Percentiles rank a stretch among this genome's conserved stretches.
Evolutionary conservation across 30 jellyfish, hydroid and myxozoan species (phyloP).

Genomic region (Hydractinia symbiolongicarpus): DNA sequence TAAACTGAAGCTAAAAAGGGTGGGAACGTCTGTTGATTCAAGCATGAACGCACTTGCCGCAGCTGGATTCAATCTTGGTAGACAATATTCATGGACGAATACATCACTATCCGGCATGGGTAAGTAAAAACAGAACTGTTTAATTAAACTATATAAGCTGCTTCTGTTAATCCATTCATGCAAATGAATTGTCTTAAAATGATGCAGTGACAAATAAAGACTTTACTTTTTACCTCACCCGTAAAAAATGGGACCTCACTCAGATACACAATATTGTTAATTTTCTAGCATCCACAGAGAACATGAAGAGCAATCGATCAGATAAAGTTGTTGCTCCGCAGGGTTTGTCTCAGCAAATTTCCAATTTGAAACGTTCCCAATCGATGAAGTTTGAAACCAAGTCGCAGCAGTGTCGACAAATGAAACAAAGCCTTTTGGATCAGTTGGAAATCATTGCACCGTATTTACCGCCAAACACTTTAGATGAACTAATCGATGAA

Average conservation of each 20-base stretch:
- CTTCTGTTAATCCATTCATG: too few species aligned
- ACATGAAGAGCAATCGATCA: slow-evolving; percentile 49
- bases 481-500: slow-evolving; percentile 91
- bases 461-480: slow-evolving; percentile 88
- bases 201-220: too few species aligned
- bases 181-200: too few species aligned
- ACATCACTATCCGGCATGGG: background rate
- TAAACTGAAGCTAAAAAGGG: slow-evolving; percentile 28
- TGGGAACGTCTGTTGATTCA: slow-evolving; percentile 33
- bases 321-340: slow-evolving; percentile 28
- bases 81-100: slow-evolving; percentile 82
- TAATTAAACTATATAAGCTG: too few species aligned
- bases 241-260: background rate
- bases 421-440: slow-evolving; percentile 68
- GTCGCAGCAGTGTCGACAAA: slow-evolving; percentile 51
- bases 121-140: too few species aligned
- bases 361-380: background rate
- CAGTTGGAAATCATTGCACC: slow-evolving; percentile 70
- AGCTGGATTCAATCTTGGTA: slow-evolving; percentile 79
- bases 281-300: slow-evolving; percentile 38
- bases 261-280: background rate
- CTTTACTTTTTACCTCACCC: too few species aligned
- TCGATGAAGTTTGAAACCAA: slow-evolving; percentile 29
- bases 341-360: slow-evolving; percentile 44
- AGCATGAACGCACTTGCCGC: slow-evolving; percentile 91